phyloP scores from a whole-genome alignment of 2,888 invertebrate species.

The Drosophila quasianomalipes region DNA sequence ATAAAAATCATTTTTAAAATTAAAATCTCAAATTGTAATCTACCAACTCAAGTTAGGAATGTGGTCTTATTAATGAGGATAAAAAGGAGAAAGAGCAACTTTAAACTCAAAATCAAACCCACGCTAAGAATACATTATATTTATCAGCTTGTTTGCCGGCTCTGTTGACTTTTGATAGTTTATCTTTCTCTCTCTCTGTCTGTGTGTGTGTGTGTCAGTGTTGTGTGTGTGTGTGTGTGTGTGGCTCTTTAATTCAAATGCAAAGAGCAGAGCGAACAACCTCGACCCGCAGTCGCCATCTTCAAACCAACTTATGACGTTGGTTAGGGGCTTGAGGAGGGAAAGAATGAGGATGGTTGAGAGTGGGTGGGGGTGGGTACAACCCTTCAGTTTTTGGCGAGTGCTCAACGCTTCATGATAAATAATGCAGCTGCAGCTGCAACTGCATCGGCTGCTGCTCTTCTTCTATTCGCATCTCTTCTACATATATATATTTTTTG shows the following conservation, averaged over 20 bases:
- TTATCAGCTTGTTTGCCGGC: background rate
- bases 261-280: constrained; percentile 58
- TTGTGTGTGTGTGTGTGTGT: background rate
- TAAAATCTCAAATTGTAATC: background rate
- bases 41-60: background rate
- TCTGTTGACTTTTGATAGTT: background rate
- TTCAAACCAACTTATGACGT: constrained; percentile 41
- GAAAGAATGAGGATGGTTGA: background rate
- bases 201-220: background rate
- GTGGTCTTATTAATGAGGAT: background rate
- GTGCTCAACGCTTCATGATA: constrained; percentile 63
- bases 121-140: background rate
- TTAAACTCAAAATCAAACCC: background rate
- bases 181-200: background rate
- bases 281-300: constrained; percentile 47
- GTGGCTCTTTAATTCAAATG: constrained; percentile 71
- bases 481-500: background rate
- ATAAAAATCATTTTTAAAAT: background rate
- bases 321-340: background rate
- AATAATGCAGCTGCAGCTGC: constrained; percentile 68
- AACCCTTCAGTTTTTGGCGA: constrained; percentile 54
- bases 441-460: constrained; percentile 8
- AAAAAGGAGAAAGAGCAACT: background rate
- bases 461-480: background rate
- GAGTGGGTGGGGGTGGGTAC: background rate